Conservation (phyloP, 2,113 vertebrate species). For the Pao palembangensis region DNA sequence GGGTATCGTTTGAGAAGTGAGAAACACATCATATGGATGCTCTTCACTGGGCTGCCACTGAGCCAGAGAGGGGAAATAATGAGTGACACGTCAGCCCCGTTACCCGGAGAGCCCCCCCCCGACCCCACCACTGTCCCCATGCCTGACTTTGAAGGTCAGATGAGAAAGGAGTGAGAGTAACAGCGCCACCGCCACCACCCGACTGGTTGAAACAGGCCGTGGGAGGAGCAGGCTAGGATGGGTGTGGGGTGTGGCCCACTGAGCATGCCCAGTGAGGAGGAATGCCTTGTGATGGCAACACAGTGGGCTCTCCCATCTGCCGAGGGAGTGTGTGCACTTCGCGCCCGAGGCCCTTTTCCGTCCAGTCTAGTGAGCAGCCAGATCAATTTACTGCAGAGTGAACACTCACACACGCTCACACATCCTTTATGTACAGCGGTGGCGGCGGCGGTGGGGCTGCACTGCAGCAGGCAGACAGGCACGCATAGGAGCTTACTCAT, state of each 20-base stretch:
- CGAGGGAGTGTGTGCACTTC: constrained; percentile 67
- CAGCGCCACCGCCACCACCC: constrained; percentile 38
- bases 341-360: constrained; percentile 77
- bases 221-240: constrained; percentile 7
- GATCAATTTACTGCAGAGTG: constrained; percentile 81
- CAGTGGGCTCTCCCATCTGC: constrained; percentile 81
- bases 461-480: constrained; percentile 29
- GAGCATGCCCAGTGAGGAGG: constrained; percentile 80
- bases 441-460: constrained; percentile 20
- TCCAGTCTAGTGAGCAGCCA: constrained; percentile 85
- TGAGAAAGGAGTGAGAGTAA: constrained; percentile 47
- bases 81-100: constrained; percentile 60
- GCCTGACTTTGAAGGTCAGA: constrained; percentile 70
- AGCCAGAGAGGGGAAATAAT: constrained; percentile 61
- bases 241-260: constrained; percentile 55
- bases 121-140: constrained; percentile 32
- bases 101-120: constrained; percentile 24
- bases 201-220: constrained; percentile 70
- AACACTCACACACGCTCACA: constrained; percentile 65
- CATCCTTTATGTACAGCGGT: constrained; percentile 37
- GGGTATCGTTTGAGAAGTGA: not conserved
- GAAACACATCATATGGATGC: no score
- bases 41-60: constrained; percentile 22
- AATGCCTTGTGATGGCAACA: constrained; percentile 79
- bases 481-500: constrained; percentile 60